phyloP scores from a whole-genome alignment of 1,140 invertebrate genomes.

The Palaemon carinicauda region DNA sequence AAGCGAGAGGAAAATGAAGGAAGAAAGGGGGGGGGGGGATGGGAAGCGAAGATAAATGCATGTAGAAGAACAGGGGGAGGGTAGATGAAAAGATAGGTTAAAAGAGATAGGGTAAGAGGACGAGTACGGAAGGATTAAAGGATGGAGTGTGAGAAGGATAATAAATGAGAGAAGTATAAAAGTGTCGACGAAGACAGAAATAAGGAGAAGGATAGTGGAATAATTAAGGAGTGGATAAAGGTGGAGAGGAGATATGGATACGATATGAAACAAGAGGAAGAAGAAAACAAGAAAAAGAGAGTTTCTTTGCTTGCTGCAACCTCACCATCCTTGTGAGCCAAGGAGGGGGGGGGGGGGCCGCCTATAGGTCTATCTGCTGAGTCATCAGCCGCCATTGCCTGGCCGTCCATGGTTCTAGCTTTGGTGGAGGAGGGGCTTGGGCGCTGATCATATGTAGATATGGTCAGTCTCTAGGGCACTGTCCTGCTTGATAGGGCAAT shows the following conservation, averaged over 20 bases:
- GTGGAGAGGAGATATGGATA: not conserved
- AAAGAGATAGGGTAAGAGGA: not conserved
- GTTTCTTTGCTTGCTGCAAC: too few relatives aligned
- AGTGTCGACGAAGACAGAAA: too few relatives aligned
- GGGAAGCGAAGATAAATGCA: not conserved
- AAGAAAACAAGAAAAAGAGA: too few relatives aligned
- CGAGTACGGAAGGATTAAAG: not conserved
- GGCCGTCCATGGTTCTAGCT: too few relatives aligned
- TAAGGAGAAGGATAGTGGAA: not conserved
- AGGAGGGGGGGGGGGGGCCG: too few relatives aligned
- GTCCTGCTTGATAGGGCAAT: too few relatives aligned
- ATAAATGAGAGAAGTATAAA: not conserved
- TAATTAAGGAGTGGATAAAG: not conserved
- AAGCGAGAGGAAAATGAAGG: not conserved
- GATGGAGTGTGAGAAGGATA: not conserved
- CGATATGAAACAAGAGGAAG: not conserved
- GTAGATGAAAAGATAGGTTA: not conserved
- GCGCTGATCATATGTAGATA: too few relatives aligned
- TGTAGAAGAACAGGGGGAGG: not conserved
- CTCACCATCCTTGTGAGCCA: too few relatives aligned
- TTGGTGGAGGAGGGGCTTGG: too few relatives aligned
- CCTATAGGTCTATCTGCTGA: too few relatives aligned
- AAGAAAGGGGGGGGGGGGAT: not conserved
- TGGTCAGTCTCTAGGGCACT: too few relatives aligned
- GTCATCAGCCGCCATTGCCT: too few relatives aligned